phyloP scores from a whole-genome alignment of 35 echinoderm and acorn worm species.

The Antedon bifida region DNA sequence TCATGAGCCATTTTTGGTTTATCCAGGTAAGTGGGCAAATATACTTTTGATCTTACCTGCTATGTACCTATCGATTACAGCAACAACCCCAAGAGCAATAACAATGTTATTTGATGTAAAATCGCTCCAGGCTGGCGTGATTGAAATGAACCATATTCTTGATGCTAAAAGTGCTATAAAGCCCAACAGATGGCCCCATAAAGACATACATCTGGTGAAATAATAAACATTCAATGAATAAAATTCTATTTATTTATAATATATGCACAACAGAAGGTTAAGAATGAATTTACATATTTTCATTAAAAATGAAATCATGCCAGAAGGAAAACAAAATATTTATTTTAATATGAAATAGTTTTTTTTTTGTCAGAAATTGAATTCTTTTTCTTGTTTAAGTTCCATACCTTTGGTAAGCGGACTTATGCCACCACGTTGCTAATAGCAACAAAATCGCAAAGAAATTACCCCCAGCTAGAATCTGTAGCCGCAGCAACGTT shows the following conservation, averaged over 20 bases:
- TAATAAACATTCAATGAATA: constrained; percentile 16
- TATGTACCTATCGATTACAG: constrained; percentile 58
- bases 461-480: constrained; percentile 57
- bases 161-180: constrained; percentile 40
- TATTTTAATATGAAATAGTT: not conserved
- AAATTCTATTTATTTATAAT: too few relatives aligned
- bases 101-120: constrained; percentile 46
- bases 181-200: constrained; percentile 70
- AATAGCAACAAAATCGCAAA: constrained; percentile 44
- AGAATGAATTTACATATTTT: too few relatives aligned
- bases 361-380: not conserved
- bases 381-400: too few relatives aligned
- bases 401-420: constrained; percentile 88
- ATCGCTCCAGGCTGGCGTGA: constrained; percentile 70
- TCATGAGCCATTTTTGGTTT: too few relatives aligned
- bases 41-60: constrained; percentile 30
- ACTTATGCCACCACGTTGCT: constrained; percentile 82
- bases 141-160: constrained; percentile 68
- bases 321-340: not conserved
- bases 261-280: too few relatives aligned
- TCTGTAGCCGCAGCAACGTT: constrained; percentile 20
- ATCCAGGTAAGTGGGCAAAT: too few relatives aligned
- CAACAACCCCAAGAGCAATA: constrained; percentile 67
- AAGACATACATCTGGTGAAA: constrained; percentile 47
- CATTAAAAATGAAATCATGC: too few relatives aligned